Percentiles rank a stretch among this genome's conserved stretches.
Evolutionary conservation across 2,113 vertebrate genomes (phyloP).

Genomic region (Morone saxatilis): DNA sequence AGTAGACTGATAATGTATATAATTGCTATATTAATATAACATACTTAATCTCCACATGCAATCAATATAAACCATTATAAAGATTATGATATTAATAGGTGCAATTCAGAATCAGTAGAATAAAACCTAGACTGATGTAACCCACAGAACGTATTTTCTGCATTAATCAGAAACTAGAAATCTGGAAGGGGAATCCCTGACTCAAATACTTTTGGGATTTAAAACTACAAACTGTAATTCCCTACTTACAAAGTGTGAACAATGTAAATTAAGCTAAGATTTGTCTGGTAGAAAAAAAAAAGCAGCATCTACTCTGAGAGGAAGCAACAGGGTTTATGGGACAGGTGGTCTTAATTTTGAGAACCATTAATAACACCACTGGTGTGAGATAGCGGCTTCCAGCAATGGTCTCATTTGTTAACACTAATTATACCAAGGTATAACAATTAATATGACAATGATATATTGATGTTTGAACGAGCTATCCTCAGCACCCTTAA

Average conservation of each 20-base stretch:
- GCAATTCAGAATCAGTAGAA: not conserved
- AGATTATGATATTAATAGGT: not conserved
- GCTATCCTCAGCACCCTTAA: slow-evolving; percentile 25
- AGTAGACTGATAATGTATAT: no score
- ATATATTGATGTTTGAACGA: slow-evolving; percentile 39
- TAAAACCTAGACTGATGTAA: not conserved
- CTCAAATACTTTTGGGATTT: not conserved
- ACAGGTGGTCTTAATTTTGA: slow-evolving; percentile 35
- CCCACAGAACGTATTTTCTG: not conserved
- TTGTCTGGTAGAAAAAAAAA: not conserved
- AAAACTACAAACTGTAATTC: not conserved
- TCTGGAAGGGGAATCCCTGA: no score
- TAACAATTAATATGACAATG: slow-evolving; percentile 50
- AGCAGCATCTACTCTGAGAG: not conserved
- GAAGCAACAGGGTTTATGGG: slow-evolving; percentile 29
- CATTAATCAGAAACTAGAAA: not conserved
- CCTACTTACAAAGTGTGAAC: not conserved
- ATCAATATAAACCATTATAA: not conserved
- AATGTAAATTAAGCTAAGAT: not conserved
- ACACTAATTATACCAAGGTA: slow-evolving; percentile 55
- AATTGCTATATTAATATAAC: no score
- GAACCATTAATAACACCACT: slow-evolving; percentile 54
- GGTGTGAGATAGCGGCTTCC: slow-evolving; percentile 35
- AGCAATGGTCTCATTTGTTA: slow-evolving; percentile 49
- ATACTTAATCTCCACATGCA: not conserved